A percentile compares a stretch with the other conserved stretches of the same genome.
Evolutionary conservation across 2,797 vertebrate species (phyloP).

Genomic region (Helarctos malayanus): DNA sequence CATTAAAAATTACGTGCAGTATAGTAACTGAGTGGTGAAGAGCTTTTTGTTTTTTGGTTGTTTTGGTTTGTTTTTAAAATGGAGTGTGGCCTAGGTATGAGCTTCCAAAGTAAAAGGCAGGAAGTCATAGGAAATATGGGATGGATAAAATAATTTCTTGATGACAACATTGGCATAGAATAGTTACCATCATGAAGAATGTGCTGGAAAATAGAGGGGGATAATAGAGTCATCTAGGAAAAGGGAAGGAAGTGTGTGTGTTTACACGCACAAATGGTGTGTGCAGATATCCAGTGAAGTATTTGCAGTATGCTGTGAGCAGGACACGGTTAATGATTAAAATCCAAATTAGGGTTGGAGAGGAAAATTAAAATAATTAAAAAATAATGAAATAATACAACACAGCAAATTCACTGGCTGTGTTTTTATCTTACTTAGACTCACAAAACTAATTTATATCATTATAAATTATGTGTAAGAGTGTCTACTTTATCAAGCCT

Average conservation of each 20-base stretch:
- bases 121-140: background rate
- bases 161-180: background rate
- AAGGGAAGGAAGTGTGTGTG: background rate
- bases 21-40: background rate
- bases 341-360: slow-evolving; percentile 54
- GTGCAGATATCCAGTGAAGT: too few species aligned
- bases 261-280: background rate
- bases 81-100: background rate
- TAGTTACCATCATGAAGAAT: background rate
- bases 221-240: too few species aligned
- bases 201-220: background rate
- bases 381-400: slow-evolving; percentile 33
- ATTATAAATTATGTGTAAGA: background rate
- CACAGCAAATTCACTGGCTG: background rate
- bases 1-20: background rate
- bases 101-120: background rate
- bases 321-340: background rate
- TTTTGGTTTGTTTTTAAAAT: background rate
- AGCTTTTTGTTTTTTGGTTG: background rate
- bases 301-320: background rate
- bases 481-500: background rate
- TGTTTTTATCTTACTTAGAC: background rate
- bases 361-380: slow-evolving; percentile 70
- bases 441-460: slow-evolving; percentile 51
- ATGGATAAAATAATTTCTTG: background rate